Evolutionary conservation across 2,797 vertebrate species (phyloP).

Genomic region (Pipistrellus kuhlii): DNA sequence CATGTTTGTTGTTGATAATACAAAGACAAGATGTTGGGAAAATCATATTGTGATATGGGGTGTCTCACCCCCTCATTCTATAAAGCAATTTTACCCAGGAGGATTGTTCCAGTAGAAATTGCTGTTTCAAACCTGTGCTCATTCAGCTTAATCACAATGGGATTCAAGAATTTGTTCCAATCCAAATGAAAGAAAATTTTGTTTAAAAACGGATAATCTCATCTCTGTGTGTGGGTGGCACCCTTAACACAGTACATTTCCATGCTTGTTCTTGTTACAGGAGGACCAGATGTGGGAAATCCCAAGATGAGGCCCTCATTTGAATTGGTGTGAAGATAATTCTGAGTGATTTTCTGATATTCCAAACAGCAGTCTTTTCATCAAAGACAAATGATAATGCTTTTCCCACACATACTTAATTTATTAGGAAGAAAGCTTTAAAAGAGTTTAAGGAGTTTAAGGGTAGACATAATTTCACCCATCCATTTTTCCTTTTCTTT

Average conservation of each 20-base stretch:
- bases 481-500: not conserved
- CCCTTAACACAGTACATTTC: not conserved
- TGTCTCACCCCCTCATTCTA: not conserved
- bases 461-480: not conserved
- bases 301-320: not conserved
- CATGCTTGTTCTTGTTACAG: not conserved
- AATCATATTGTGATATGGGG: not conserved
- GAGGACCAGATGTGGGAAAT: not conserved
- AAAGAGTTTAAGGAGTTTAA: slow-evolving; percentile 39
- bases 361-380: not conserved
- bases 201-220: slow-evolving; percentile 44
- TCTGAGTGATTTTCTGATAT: slow-evolving; percentile 48
- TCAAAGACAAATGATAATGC: slow-evolving; percentile 27
- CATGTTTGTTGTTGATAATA: slow-evolving; percentile 49
- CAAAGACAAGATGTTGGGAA: slow-evolving; percentile 49
- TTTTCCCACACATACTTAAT: not conserved
- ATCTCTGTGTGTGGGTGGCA: not conserved
- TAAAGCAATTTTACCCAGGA: slow-evolving; percentile 30
- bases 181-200: slow-evolving; percentile 60
- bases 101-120: slow-evolving; percentile 41
- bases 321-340: not conserved
- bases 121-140: not conserved
- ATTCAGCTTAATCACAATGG: slow-evolving; percentile 50
- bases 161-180: slow-evolving; percentile 63
- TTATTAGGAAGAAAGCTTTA: not conserved